Evolutionary conservation across 2,113 vertebrate genomes (phyloP), one percentile per base, ranked within the genome.

Genomic region (Elgaria multicarinata): DNA sequence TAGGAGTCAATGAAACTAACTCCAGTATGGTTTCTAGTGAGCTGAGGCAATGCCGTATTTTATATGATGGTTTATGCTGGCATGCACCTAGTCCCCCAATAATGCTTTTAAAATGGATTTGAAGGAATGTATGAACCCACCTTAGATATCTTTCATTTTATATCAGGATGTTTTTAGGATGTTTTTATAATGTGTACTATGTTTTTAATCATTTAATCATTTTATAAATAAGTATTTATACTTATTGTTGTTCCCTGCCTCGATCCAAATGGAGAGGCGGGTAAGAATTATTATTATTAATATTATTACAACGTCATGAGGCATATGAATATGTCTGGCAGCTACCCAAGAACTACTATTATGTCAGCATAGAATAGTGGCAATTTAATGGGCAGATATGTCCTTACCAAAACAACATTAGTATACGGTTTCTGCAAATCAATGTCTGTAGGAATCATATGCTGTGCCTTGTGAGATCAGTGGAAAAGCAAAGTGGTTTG

Each of bases 381-480:
- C 50, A 58, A 62, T 24, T 16, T 67, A 66, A 64, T 2, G 33
- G 44, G 67, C 18, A 44, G 31, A 74, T n/a, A 66, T 28, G 53
- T 64, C 36, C 71, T 64, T 42, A 58, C 0, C 9, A 64, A 31
- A 58, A 66, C 72, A 44, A 78, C 13, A 6, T 72, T 79, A 89
- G 53, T 75, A 39, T 9, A 28, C 3, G 53, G 31, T 3, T 14
- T 75, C 53, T 76, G 62, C 42, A 90, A 55, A 81, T 67, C n/a
- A 1, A 14, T 71, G 62, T 28, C 12, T 78, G 0, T 67, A 92
- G 55, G 20, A 92, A 67, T 86, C 67, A 88, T 58, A 58, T 46
- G 66, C 36, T 86, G 71, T 24, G 22, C 87, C 71, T 92, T 93
- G 62, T 39, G 53, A 85, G 26, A 36, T 42, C 46, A 26, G 18